Evolutionary conservation across 1,140 invertebrate genomes (phyloP).

Genomic region (Eriocheir sinensis): DNA sequence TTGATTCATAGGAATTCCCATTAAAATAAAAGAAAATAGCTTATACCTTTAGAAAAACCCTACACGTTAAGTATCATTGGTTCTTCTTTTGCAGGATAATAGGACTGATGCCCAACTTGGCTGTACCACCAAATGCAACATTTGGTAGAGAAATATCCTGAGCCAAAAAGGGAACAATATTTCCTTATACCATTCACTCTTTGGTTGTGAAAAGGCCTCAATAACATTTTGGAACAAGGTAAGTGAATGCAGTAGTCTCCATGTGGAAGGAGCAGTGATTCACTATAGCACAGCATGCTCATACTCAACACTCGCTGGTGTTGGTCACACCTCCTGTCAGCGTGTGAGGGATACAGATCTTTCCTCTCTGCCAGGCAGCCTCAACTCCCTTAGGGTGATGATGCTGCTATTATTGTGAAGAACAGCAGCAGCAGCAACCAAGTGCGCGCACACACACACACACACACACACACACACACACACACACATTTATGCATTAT

Average conservation of each 20-base stretch:
- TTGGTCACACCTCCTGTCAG: neutral
- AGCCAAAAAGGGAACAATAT: conserved; percentile 75
- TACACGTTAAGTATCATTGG: conserved; percentile 16
- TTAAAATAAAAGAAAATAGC: conserved; percentile 14
- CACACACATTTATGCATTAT: neutral
- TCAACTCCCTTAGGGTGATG: neutral
- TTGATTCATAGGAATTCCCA: conserved; percentile 49
- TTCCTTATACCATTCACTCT: conserved; percentile 68
- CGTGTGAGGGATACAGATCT: neutral
- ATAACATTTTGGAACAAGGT: conserved; percentile 37
- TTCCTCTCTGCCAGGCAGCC: neutral
- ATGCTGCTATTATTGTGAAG: neutral
- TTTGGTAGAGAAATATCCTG: conserved; percentile 72
- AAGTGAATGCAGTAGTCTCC: conserved; percentile 1
- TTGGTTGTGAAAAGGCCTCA: conserved; percentile 71
- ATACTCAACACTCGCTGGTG: neutral
- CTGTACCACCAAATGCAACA: conserved; percentile 58
- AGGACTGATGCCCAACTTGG: conserved; percentile 45
- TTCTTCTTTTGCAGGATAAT: conserved; percentile 26
- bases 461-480: neutral
- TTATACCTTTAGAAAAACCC: neutral
- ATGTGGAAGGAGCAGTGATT: neutral
- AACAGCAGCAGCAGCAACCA: neutral
- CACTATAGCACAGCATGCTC: neutral
- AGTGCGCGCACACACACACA: neutral